phyloP scores from a whole-genome alignment of 2,113 vertebrate genomes.

The Pan paniscus region DNA sequence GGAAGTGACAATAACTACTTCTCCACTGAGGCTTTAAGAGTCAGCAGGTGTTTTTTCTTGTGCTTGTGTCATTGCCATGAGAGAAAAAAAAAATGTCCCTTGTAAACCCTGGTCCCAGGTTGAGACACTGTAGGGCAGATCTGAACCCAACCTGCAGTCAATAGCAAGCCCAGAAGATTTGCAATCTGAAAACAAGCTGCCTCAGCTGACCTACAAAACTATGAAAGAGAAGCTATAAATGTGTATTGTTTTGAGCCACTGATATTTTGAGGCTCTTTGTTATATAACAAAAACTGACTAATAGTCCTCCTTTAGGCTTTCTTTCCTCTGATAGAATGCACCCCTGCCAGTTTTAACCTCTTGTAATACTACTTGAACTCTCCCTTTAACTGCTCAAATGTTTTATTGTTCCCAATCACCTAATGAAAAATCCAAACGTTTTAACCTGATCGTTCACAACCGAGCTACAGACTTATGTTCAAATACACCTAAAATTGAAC shows the following conservation, averaged over 20 bases:
- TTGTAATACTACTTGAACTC: background rate
- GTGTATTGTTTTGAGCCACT: background rate
- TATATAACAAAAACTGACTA: conserved; percentile 19
- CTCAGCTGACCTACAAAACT: background rate
- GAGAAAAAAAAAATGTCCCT: background rate
- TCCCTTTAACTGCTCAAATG: background rate
- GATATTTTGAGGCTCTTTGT: background rate
- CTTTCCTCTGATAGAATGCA: conserved; percentile 7
- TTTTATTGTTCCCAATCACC: conserved; percentile 33
- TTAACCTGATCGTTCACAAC: conserved; percentile 2
- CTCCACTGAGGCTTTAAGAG: background rate
- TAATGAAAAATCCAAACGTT: conserved; percentile 35
- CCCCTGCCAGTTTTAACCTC: background rate
- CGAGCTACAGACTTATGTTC: background rate
- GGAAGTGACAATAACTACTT: background rate
- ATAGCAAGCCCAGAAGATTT: background rate
- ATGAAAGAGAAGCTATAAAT: conserved; percentile 14
- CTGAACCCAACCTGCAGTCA: background rate
- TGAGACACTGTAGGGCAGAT: background rate
- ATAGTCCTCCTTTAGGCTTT: background rate
- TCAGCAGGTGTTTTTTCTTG: background rate
- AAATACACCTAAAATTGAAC: background rate
- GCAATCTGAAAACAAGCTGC: background rate
- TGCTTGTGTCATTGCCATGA: background rate
- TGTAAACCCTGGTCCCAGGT: too few species aligned